phyloP scores from a whole-genome alignment of 2,113 vertebrate genomes.

The Tamias sibiricus region DNA sequence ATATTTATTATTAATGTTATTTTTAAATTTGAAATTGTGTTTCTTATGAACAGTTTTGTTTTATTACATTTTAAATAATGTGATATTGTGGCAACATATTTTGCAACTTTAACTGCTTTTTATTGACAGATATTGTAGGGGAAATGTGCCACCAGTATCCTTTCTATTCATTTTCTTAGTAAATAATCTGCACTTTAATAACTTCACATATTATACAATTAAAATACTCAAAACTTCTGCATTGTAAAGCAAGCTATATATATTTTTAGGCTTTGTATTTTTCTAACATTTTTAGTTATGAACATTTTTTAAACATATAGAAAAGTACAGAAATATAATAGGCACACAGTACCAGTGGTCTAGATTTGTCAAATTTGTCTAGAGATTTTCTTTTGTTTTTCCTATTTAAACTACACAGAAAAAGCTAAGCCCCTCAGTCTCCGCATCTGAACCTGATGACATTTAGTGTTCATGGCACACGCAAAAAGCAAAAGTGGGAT shows the following conservation, averaged over 20 bases:
- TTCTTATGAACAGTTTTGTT: neutral
- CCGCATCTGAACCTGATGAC: neutral
- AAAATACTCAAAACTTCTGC: neutral
- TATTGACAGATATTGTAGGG: neutral
- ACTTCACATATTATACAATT: neutral
- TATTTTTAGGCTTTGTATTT: neutral
- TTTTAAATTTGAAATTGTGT: neutral
- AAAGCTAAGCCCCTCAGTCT: neutral
- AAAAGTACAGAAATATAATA: neutral
- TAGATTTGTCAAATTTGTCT: neutral
- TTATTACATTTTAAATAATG: neutral
- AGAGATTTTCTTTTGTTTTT: neutral
- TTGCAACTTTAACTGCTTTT: neutral
- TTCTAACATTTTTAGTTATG: neutral
- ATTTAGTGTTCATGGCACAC: neutral
- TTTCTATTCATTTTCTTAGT: constrained; percentile 23
- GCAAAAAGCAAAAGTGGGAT: neutral
- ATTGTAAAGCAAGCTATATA: neutral
- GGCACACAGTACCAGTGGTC: neutral
- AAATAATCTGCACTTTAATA: neutral
- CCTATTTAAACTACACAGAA: neutral
- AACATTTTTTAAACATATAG: neutral
- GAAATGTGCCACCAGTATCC: neutral
- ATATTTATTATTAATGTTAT: constrained; percentile 47
- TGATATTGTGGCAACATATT: neutral